phyloP scores from a whole-genome alignment of 2,888 invertebrate genomes.

The Napeogenes inachia region DNA sequence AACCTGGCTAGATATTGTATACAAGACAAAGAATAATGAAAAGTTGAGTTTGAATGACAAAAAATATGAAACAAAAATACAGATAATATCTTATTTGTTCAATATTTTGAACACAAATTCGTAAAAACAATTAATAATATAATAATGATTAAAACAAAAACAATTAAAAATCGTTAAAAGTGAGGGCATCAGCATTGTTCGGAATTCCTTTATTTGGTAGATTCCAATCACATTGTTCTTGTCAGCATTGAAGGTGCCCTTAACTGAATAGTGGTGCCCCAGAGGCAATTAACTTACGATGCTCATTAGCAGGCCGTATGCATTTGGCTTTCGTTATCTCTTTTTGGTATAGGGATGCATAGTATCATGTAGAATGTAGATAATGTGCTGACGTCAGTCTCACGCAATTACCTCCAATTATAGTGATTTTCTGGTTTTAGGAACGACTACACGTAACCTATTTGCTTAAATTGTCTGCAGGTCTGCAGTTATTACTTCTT shows the following conservation, averaged over 20 bases:
- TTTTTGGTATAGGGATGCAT: constrained; percentile 46
- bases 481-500: constrained; percentile 29
- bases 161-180: constrained; percentile 4
- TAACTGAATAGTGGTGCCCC: constrained; percentile 44
- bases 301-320: constrained; percentile 68
- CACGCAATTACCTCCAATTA: constrained; percentile 39
- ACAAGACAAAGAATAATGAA: too few species aligned
- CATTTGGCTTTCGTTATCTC: constrained; percentile 62
- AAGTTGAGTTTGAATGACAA: too few species aligned
- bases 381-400: constrained; percentile 56
- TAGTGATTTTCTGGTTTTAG: constrained; percentile 45
- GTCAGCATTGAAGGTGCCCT: constrained; percentile 50
- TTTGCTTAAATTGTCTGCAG: constrained; percentile 38
- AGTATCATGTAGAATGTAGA: constrained; percentile 44
- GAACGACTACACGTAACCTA: constrained; percentile 40
- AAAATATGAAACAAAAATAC: too few species aligned
- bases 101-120: too few species aligned
- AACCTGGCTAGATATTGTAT: too few species aligned
- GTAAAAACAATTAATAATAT: neutral
- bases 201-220: constrained; percentile 5
- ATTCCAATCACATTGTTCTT: constrained; percentile 45
- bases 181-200: constrained; percentile 1
- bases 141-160: neutral
- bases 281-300: constrained; percentile 60
- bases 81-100: too few species aligned